These are phyloP conservation scores for Pantherophis alleghaniensis DNA, from an alignment of 2,797 vertebrate genomes.

Conservation along the genomic window DNA sequence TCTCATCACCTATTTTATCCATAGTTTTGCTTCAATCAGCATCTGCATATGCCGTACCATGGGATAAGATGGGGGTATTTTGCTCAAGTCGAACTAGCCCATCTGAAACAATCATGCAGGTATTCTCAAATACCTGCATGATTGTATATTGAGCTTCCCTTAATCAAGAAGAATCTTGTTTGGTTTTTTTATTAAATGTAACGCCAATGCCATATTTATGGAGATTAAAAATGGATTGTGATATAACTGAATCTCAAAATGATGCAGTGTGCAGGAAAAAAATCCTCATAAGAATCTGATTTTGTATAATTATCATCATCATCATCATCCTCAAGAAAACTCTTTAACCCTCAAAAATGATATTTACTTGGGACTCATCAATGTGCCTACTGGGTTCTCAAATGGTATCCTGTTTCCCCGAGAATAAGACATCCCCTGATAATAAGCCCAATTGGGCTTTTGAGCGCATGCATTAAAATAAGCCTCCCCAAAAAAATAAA, in stretches of 20 bases:
- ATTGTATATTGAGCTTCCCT: too few species aligned
- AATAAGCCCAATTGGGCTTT: too few species aligned
- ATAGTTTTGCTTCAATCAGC: not conserved
- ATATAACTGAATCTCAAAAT: not conserved
- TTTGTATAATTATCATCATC: not conserved
- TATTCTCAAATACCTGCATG: too few species aligned
- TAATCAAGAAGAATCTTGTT: not conserved
- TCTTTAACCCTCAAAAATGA: not conserved
- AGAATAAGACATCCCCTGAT: too few species aligned
- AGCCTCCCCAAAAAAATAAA: too few species aligned
- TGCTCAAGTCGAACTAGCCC: not conserved
- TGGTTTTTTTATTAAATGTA: not conserved
- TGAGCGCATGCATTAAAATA: too few species aligned
- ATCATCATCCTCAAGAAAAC: not conserved
- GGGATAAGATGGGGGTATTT: not conserved
- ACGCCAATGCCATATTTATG: not conserved
- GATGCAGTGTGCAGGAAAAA: not conserved
- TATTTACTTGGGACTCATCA: not conserved
- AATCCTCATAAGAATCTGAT: not conserved
- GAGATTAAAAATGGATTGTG: too few species aligned
- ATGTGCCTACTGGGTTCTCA: not conserved
- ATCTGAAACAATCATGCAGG: not conserved
- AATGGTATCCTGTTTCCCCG: not conserved
- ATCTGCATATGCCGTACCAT: not conserved
- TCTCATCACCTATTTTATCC: not conserved